Evolutionary conservation across 2,113 vertebrate species (phyloP).

Genomic region (Ochotona curzoniae): DNA sequence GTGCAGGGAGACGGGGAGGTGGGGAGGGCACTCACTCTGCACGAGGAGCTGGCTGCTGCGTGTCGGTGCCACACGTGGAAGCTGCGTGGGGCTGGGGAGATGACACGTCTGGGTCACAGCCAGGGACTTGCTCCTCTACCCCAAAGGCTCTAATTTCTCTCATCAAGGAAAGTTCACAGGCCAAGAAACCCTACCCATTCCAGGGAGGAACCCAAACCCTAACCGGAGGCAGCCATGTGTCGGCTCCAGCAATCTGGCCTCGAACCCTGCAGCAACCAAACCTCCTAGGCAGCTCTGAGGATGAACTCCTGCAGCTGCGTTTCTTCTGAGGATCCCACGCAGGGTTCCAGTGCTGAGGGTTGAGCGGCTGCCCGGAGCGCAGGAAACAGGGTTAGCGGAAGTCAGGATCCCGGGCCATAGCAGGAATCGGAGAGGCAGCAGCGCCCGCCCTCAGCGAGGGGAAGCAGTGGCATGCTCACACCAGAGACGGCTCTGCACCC

Average conservation of each 20-base stretch:
- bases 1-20: too few relatives aligned
- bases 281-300: neutral
- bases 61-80: neutral
- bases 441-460: neutral
- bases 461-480: neutral
- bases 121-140: neutral
- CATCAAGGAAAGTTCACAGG: neutral
- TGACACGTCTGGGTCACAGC: fast-evolving
- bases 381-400: neutral
- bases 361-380: neutral
- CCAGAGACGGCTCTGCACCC: neutral
- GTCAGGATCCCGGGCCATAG: fast-evolving
- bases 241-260: neutral
- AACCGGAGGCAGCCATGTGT: neutral
- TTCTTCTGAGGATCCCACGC: neutral
- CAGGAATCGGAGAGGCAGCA: fast-evolving
- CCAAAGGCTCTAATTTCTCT: neutral
- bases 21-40: too few relatives aligned
- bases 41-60: neutral
- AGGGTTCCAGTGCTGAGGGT: too few relatives aligned
- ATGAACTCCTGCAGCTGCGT: fast-evolving
- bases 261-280: neutral
- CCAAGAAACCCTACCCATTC: neutral
- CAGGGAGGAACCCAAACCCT: neutral
- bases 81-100: neutral